phyloP scores from a whole-genome alignment of 2,113 vertebrate species.

The Pomatorhinus ruficollis region DNA sequence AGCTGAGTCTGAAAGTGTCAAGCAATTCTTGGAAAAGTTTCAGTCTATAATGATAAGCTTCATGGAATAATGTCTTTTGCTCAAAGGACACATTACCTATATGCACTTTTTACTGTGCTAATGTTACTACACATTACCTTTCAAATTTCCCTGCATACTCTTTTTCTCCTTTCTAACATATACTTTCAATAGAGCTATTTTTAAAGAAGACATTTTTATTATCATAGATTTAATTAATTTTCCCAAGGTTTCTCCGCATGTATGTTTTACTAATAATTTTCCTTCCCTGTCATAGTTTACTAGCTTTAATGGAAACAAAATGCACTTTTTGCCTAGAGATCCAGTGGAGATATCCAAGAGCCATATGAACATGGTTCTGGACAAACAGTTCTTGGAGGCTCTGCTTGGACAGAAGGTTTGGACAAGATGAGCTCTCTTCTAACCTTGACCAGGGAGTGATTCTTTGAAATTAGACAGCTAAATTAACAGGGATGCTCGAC shows the following conservation, averaged over 20 bases:
- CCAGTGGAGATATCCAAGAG: neutral
- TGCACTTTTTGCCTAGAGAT: neutral
- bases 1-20: neutral
- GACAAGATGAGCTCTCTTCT: neutral
- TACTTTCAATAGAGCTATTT: neutral
- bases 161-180: neutral
- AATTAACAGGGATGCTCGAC: constrained; percentile 59
- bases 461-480: constrained; percentile 4
- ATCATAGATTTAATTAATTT: neutral
- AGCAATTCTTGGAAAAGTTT: neutral
- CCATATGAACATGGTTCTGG: neutral
- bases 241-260: neutral
- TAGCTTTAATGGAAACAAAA: neutral
- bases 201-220: neutral
- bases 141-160: neutral
- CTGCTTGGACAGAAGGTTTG: neutral
- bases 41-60: neutral
- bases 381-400: neutral
- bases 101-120: neutral
- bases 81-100: neutral
- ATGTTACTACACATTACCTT: neutral
- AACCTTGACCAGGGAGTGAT: neutral
- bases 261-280: neutral
- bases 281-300: constrained; percentile 3
- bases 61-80: neutral